Evolutionary conservation across 1,140 invertebrate species (phyloP).

Genomic region (Apis laboriosa): DNA sequence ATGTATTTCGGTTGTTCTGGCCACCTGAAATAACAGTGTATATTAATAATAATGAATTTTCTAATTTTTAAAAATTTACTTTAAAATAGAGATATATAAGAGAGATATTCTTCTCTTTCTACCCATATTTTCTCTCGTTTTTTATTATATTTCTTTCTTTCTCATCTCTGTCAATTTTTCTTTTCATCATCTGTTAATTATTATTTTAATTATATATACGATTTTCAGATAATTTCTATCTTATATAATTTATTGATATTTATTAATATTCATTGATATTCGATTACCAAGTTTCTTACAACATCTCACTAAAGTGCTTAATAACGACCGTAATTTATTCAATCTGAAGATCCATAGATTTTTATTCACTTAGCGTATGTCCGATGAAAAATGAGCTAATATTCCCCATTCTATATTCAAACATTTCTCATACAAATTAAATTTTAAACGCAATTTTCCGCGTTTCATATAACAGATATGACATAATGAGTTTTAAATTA

Average conservation of each 20-base stretch:
- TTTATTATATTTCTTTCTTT: no score
- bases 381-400: constrained; percentile 4
- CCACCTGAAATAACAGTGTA: not conserved
- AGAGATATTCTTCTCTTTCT: no score
- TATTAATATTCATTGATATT: not conserved
- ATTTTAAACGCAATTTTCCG: constrained; percentile 3
- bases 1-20: not conserved
- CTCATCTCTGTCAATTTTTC: no score
- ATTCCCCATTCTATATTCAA: constrained; percentile 1
- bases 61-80: no score
- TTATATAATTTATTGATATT: no score
- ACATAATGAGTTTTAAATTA: not conserved
- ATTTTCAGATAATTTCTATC: no score
- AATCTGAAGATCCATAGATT: not conserved
- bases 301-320: not conserved
- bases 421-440: not conserved
- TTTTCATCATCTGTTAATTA: not conserved
- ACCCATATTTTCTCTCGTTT: no score
- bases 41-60: no score
- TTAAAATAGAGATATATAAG: no score
- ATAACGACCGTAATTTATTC: not conserved
- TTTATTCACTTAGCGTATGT: constrained; percentile 4
- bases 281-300: not conserved
- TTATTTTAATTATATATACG: not conserved
- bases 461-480: not conserved